These are phyloP conservation scores for Lucilia cuprina DNA, from an alignment of 1,140 invertebrate genomes.

Conservation along the genomic window DNA sequence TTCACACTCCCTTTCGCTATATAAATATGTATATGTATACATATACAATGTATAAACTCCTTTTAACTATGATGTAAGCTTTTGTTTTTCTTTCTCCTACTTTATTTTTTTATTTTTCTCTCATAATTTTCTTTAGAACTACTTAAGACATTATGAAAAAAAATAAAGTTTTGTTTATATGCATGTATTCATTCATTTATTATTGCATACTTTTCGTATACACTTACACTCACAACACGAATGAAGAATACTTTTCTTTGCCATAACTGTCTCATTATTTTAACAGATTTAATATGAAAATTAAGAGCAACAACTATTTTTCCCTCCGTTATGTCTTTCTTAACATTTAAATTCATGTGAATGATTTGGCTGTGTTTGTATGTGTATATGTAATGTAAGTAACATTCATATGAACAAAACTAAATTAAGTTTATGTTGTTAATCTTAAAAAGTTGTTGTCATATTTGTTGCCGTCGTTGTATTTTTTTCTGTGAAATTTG, in stretches of 20 bases:
- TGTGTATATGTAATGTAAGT: no score
- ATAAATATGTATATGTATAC: no score
- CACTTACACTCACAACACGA: background rate
- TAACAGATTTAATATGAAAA: conserved; percentile 27
- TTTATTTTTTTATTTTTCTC: background rate
- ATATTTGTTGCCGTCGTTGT: background rate
- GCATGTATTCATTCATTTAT: background rate
- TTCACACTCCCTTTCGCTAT: background rate
- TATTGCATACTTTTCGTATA: background rate
- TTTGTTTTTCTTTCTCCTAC: background rate
- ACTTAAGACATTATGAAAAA: background rate
- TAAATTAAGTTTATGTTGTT: background rate
- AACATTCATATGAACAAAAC: no score
- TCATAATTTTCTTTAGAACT: background rate
- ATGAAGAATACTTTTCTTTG: background rate
- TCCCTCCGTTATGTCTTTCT: background rate
- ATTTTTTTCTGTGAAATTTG: background rate
- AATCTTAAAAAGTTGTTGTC: background rate
- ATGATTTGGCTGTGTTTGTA: no score
- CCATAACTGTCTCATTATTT: conserved; percentile 21
- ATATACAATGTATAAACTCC: no score
- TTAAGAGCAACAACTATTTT: background rate
- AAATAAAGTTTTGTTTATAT: background rate
- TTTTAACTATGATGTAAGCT: background rate
- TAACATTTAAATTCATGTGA: no score